phyloP scores from a whole-genome alignment of 2,888 invertebrate species.

The Archips xylosteana region DNA sequence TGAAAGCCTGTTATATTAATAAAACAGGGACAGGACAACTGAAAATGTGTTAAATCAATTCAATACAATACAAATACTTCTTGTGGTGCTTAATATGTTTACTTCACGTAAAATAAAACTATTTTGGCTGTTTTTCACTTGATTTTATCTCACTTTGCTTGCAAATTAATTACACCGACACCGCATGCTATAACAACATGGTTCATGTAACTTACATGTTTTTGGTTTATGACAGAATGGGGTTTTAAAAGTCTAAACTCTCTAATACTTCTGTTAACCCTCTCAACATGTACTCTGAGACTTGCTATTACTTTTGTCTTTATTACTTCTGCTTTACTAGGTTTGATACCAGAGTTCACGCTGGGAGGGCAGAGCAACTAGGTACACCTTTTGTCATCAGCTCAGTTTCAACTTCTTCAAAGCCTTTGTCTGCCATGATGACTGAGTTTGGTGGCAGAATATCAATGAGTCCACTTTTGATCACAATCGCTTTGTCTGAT shows the following conservation, averaged over 20 bases:
- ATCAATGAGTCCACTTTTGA: constrained; percentile 1
- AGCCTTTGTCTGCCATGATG: constrained; percentile 4
- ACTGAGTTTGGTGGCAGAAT: constrained; percentile 6
- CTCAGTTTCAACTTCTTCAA: constrained; percentile 4
- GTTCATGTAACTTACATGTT: constrained; percentile 5
- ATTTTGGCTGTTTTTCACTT: background rate
- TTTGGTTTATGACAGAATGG: background rate
- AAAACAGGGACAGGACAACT: no score
- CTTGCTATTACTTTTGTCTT: constrained; percentile 2
- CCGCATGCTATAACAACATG: constrained; percentile 12
- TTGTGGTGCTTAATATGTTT: no score
- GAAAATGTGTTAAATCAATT: no score
- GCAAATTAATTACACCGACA: background rate
- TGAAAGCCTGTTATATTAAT: no score
- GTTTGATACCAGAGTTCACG: background rate
- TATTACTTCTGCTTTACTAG: no score
- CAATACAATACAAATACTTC: no score
- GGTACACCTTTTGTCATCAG: constrained; percentile 1
- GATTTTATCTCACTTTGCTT: no score
- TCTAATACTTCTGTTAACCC: background rate
- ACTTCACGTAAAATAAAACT: background rate
- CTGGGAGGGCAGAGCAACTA: background rate
- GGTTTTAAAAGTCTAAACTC: constrained; percentile 10
- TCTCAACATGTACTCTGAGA: constrained; percentile 11
- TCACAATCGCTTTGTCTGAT: constrained; percentile 7